These are phyloP conservation scores for Hippoglossus stenolepis DNA, from an alignment of 2,113 vertebrate species.

Conservation along the genomic window DNA sequence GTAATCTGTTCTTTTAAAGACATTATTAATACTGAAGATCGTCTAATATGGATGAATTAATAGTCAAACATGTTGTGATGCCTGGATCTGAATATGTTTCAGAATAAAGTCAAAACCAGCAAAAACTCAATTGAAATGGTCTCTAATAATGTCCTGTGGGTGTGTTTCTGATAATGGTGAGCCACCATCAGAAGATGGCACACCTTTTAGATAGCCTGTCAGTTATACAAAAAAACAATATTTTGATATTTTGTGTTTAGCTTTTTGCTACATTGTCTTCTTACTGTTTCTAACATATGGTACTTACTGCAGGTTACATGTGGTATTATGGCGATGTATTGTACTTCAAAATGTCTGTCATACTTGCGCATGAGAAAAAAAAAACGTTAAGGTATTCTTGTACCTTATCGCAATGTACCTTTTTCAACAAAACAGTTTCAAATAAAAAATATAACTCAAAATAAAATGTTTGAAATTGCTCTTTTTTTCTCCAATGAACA, in stretches of 20 bases:
- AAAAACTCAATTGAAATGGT: neutral
- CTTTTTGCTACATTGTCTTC: conserved; percentile 13
- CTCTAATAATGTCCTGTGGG: neutral
- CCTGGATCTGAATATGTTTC: too few species aligned
- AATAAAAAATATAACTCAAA: conserved; percentile 70
- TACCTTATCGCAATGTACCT: conserved; percentile 63
- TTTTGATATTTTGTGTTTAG: conserved; percentile 8
- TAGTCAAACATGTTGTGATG: too few species aligned
- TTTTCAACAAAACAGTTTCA: conserved; percentile 65
- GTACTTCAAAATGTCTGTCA: neutral
- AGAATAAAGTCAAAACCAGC: too few species aligned
- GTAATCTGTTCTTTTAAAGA: too few species aligned
- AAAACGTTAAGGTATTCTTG: conserved; percentile 48
- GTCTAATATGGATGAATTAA: too few species aligned
- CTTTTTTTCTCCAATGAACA: conserved; percentile 3
- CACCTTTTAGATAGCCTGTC: neutral
- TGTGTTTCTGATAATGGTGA: neutral
- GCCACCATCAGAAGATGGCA: neutral
- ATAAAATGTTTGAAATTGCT: conserved; percentile 6
- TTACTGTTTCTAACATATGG: conserved; percentile 31
- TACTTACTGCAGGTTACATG: conserved; percentile 48
- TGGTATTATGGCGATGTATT: conserved; percentile 25
- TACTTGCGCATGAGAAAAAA: too few species aligned
- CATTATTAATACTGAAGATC: too few species aligned
- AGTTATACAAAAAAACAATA: neutral